A percentile compares a stretch with the other conserved stretches of the same genome.
Evolutionary conservation across 2,888 invertebrate species (phyloP).

Genomic region (Eupelmus urozonus): DNA sequence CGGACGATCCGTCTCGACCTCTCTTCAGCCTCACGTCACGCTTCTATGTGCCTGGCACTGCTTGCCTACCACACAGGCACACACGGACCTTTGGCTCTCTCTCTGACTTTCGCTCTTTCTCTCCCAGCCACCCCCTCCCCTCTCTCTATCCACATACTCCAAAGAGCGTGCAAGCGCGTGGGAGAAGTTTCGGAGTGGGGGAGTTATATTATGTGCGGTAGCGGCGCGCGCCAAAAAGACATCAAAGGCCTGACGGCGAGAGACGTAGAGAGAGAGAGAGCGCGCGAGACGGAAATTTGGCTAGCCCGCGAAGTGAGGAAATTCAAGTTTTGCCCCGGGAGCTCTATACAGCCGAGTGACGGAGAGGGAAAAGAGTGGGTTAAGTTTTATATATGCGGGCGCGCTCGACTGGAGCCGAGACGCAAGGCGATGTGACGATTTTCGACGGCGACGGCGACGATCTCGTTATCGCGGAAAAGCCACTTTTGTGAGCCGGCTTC

Average conservation of each 20-base stretch:
- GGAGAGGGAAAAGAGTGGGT: background rate
- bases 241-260: constrained; percentile 33
- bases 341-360: background rate
- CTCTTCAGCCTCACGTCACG: no score
- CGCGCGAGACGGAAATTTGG: constrained; percentile 39
- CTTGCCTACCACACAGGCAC: no score
- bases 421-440: constrained; percentile 44
- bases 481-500: constrained; percentile 37
- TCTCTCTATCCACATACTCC: background rate
- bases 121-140: background rate
- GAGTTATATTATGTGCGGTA: constrained; percentile 38
- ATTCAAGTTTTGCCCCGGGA: constrained; percentile 38
- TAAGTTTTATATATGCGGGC: constrained; percentile 29
- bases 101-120: background rate
- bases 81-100: no score
- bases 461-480: constrained; percentile 56
- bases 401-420: constrained; percentile 26
- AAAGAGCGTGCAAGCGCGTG: background rate
- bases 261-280: constrained; percentile 8
- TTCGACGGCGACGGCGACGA: constrained; percentile 43
- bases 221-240: constrained; percentile 31
- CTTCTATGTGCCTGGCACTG: no score
- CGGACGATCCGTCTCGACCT: no score
- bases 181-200: background rate
- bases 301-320: constrained; percentile 39